Evolutionary conservation across 2,797 vertebrate species (phyloP).

Genomic region (Sebastes kiyomatsui): DNA sequence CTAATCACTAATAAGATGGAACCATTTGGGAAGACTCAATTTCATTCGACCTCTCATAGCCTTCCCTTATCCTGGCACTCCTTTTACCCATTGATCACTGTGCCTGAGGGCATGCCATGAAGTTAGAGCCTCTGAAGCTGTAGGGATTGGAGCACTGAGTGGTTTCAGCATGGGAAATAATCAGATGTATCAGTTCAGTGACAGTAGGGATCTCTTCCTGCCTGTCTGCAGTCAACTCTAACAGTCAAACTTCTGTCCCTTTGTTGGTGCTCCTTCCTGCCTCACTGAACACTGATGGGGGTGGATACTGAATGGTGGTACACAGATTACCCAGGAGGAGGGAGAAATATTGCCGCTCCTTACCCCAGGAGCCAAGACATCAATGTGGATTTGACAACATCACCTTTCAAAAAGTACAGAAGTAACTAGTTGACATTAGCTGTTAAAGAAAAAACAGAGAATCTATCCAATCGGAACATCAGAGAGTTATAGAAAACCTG

Average conservation of each 20-base stretch:
- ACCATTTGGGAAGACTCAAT: background rate
- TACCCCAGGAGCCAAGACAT: slow-evolving; percentile 72
- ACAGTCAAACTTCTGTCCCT: slow-evolving; percentile 13
- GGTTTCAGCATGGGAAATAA: slow-evolving; percentile 48
- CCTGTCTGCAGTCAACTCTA: slow-evolving; percentile 13
- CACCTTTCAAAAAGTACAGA: slow-evolving; percentile 76
- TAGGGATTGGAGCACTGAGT: slow-evolving; percentile 32
- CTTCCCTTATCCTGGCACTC: slow-evolving; percentile 5
- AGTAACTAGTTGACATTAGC: slow-evolving; percentile 71
- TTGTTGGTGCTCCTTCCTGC: slow-evolving; percentile 53
- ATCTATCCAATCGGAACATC: slow-evolving; percentile 81
- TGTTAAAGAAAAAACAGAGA: slow-evolving; percentile 78
- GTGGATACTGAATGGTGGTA: slow-evolving; percentile 64
- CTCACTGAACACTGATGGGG: slow-evolving; percentile 64
- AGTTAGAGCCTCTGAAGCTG: slow-evolving; percentile 45
- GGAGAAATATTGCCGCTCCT: slow-evolving; percentile 65
- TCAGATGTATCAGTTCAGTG: slow-evolving; percentile 48
- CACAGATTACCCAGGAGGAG: slow-evolving; percentile 66
- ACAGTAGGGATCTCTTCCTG: slow-evolving; percentile 37
- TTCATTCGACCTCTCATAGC: background rate
- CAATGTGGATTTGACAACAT: slow-evolving; percentile 78
- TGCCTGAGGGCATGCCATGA: slow-evolving; percentile 47
- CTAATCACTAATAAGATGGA: slow-evolving; percentile 37
- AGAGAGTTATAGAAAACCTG: slow-evolving; percentile 88
- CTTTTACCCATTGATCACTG: slow-evolving; percentile 25